Base-by-base conservation (phyloP, 1,140 invertebrate genomes). In the Saxidomus purpurata region DNA sequence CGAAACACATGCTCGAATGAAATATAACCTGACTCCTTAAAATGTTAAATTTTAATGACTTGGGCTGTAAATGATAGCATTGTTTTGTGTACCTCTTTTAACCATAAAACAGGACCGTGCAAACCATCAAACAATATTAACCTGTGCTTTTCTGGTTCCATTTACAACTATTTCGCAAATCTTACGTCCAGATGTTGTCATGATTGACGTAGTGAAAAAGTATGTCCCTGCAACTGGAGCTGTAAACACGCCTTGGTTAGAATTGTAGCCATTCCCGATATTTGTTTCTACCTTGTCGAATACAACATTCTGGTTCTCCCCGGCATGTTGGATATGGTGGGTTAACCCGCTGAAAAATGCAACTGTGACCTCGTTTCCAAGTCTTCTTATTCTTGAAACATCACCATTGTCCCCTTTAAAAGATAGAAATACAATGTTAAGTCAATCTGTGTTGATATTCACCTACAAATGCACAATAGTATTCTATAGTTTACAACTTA, bases 261-360 rank as follows among this genome's bases (percentile, higher is more conserved):
- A 22, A 55, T 55, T 22, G 22, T 55, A 55, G 9, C 15, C 52
- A 22, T 55, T 55, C 11, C 52, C 52, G 19, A 55, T 55, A 22
- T 55, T 55, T 3, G 52, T 55, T 55, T 55, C 15, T 22, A 55
- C 52, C 4, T 13, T 55, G 52, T 55, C 52, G 19, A 55, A 55
- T 11, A 55, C 52, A 22, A 55, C n/a, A 22, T 22, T 22, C 52
- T 55, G 52, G 25, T 36, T n/a, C 11, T 52, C 38, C 17, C 63
- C 63, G 40, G 49, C 36, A 76, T 85, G 25, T 0, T 9, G 3
- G 3, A 71, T 4, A 40, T 15, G 4, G 36, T 71, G 34, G 13
- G 38, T 76, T 6, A 85, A 25, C 13, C 22, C 67, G 49, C 43
- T 67, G 11, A 38, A 31, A 34, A 85, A 85, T 9, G 82, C 82